Evolutionary conservation across 2,113 vertebrate genomes (phyloP).

Genomic region (Lontra canadensis): DNA sequence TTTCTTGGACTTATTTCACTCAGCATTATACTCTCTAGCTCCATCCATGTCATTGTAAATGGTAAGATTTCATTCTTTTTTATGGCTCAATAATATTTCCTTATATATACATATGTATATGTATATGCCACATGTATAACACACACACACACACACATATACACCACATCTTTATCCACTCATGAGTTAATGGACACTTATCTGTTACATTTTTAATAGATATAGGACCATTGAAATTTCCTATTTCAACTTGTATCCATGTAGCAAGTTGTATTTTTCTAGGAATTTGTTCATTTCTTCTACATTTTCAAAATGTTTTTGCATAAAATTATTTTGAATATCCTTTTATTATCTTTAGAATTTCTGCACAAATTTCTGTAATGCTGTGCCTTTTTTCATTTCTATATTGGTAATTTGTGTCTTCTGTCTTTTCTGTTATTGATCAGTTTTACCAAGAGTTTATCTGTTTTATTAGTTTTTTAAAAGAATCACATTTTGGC

Average conservation of each 20-base stretch:
- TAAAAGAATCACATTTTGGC: neutral
- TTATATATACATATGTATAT: neutral
- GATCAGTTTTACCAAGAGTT: neutral
- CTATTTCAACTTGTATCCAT: neutral
- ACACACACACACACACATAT: too few relatives aligned
- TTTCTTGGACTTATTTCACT: neutral
- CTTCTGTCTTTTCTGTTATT: neutral
- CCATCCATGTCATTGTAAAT: neutral
- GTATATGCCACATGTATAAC: neutral
- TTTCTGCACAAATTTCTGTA: neutral
- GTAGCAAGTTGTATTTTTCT: neutral
- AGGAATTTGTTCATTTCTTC: neutral
- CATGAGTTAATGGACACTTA: neutral
- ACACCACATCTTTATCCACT: neutral
- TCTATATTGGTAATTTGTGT: neutral
- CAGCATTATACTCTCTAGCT: neutral
- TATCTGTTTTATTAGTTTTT: neutral
- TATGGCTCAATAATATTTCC: neutral
- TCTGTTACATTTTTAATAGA: neutral
- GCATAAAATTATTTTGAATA: neutral
- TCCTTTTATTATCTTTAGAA: neutral
- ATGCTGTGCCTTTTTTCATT: neutral
- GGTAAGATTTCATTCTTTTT: neutral
- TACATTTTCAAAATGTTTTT: neutral
- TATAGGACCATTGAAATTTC: neutral